Conservation (phyloP, 2,113 vertebrate species). For the Ciconia boyciana region DNA sequence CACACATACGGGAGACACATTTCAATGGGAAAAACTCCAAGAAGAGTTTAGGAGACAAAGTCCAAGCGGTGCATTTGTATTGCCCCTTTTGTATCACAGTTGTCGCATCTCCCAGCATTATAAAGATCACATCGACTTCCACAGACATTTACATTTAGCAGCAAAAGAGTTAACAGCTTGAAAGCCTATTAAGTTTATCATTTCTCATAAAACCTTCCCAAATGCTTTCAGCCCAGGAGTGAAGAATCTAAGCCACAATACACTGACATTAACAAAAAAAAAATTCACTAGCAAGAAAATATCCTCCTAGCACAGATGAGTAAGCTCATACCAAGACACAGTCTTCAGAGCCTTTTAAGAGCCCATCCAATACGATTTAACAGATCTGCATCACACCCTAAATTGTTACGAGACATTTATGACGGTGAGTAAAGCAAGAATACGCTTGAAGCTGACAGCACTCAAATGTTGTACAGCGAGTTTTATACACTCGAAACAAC, state of each 20-base stretch:
- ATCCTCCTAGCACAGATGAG: not conserved
- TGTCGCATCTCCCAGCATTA: fast-evolving
- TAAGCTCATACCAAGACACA: not conserved
- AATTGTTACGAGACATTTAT: fast-evolving
- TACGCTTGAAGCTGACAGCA: not conserved
- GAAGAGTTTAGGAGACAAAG: not conserved
- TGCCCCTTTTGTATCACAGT: fast-evolving
- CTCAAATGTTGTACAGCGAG: fast-evolving
- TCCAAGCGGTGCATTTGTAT: fast-evolving
- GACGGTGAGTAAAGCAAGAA: not conserved
- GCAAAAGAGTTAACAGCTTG: not conserved
- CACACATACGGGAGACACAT: fast-evolving
- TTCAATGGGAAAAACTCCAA: not conserved
- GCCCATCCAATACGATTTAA: fast-evolving
- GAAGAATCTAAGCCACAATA: not conserved
- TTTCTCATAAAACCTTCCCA: not conserved
- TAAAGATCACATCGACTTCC: fast-evolving
- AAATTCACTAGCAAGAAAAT: not conserved
- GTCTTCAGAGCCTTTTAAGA: not conserved
- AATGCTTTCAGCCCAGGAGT: not conserved
- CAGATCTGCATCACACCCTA: not conserved
- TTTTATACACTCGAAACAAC: not conserved
- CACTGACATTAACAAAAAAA: not conserved
- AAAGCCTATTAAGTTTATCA: not conserved
- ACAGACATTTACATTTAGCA: not conserved